phyloP scores from a whole-genome alignment of 2,888 invertebrate species.

The Synergus gifuensis region DNA sequence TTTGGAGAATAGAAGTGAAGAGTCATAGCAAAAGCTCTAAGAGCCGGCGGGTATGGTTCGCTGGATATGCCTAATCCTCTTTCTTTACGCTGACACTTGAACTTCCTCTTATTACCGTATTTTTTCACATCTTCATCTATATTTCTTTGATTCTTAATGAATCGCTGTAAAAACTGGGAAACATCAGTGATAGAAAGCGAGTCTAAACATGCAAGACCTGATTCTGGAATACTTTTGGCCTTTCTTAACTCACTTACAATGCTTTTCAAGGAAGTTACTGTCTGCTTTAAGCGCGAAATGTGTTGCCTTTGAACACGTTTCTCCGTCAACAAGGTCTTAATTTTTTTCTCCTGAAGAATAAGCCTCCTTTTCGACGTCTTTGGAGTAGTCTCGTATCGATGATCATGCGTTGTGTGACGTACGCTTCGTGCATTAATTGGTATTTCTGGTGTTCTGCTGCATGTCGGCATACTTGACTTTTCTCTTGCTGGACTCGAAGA shows the following conservation, averaged over 20 bases:
- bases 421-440: neutral
- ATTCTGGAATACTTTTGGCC: conserved; percentile 24
- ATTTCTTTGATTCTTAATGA: conserved; percentile 40
- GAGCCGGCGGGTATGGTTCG: conserved; percentile 48
- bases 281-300: conserved; percentile 38
- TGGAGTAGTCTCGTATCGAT: neutral
- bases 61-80: conserved; percentile 5
- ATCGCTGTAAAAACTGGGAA: conserved; percentile 45
- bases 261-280: conserved; percentile 32
- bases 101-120: too few species aligned
- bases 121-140: neutral
- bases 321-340: conserved; percentile 5
- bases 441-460: neutral
- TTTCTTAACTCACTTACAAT: conserved; percentile 41
- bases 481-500: neutral
- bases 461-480: neutral
- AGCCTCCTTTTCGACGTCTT: neutral
- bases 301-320: conserved; percentile 13
- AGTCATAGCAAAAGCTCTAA: conserved; percentile 54
- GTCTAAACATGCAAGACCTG: conserved; percentile 40
- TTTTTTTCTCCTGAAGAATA: neutral
- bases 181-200: conserved; percentile 39
- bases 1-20: conserved; percentile 58
- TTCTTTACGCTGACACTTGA: too few species aligned
- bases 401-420: neutral